Base-by-base conservation (phyloP, 2,113 vertebrate species). In the Lepus europaeus region DNA sequence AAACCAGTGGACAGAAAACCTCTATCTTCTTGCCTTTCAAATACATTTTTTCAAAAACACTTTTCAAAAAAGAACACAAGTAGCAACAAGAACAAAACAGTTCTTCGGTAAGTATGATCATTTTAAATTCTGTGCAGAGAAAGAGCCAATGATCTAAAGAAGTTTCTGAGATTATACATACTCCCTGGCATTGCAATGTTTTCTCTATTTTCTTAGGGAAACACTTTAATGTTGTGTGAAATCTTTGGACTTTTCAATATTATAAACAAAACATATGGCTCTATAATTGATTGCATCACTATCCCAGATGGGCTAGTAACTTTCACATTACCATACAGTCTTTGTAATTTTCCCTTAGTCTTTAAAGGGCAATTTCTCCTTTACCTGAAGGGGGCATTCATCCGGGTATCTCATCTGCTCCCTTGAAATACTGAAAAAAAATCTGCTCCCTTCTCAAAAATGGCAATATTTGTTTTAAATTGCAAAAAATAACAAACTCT, bases 351-450 rank as follows among this genome's bases (percentile, higher is more conserved):
- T 23, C 22, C 14, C 12, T 88, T 45, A 66, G 27, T n/a, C 56
- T 73, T 73, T 33, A 77, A 85, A 9, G 70, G 39, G n/a, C 51
- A 33, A 36, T 49, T 53, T 78, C 61, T 39, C 72, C 27, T 69
- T 73, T 76, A 68, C 68, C 64, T 36, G 74, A 76, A 88, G 53
- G 53, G 69, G 59, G 10, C 27, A 53, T 14, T 68, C 27, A 53
- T 14, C 61, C 16, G 16, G 10, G 19, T 76, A 86, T 78, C 77
- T 89, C 77, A 74, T 66, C 36, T 45, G 31, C 29, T 76, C n/a
- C 36, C 88, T 74, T 77, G 36, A 91, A 91, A 81, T 93, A 69
- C n/a, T 91, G 51, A 89, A 92, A 93, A 36, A 45, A 59, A 59
- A 14, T 59, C 56, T 59, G 56, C 56, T 16, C 72, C 16, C 16